Base-by-base conservation (phyloP, 2,888 invertebrate genomes). In the Apotomis turbidana region DNA sequence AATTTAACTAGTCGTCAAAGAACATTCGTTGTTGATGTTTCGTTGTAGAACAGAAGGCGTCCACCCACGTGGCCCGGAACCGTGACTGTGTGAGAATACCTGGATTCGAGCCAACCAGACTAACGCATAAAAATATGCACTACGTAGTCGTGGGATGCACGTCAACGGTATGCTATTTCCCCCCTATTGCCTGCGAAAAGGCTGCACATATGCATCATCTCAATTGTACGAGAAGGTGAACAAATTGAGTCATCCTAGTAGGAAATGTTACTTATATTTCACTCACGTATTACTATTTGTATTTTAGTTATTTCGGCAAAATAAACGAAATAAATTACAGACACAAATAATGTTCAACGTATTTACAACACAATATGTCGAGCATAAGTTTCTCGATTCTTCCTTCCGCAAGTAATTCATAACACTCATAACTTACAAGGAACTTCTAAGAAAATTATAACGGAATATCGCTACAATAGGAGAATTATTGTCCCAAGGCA, bases 21-120 rank as follows among this genome's bases (percentile, higher is more conserved):
- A 67, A 55, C 51, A 62, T 54, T 82, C 80, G 81, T 80, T 83
- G 84, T 83, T 83, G 80, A 83, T 83, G 81, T 82, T 75, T 77
- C 78, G 76, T 76, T 78, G 79, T 77, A 77, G 77, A 80, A 79
- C 76, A 76, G 76, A 75, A 76, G 69, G 78, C 79, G 77, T 74
- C 81, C 87, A 85, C 88, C 87, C 87, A 87, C 86, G 83, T 85
- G 84, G 80, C 75, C 83, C 81, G 83, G 83, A 83, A 84, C 82
- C 77, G 80, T 79, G 80, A 78, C 79, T 77, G 78, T 73, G 77
- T 78, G 78, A 78, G 81, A 82, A 86, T 76, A 73, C 75, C 82
- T 92, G 92, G 93, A 86, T 81, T 77, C 73, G 80, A 74, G 89
- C 93, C 92, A 92, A 83, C 79, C 78, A 82, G 84, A 86, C 86